Percentiles rank a stretch among this genome's conserved stretches.
Conservation (phyloP, 2,113 vertebrate genomes). For the Dicrurus megarhynchus region DNA sequence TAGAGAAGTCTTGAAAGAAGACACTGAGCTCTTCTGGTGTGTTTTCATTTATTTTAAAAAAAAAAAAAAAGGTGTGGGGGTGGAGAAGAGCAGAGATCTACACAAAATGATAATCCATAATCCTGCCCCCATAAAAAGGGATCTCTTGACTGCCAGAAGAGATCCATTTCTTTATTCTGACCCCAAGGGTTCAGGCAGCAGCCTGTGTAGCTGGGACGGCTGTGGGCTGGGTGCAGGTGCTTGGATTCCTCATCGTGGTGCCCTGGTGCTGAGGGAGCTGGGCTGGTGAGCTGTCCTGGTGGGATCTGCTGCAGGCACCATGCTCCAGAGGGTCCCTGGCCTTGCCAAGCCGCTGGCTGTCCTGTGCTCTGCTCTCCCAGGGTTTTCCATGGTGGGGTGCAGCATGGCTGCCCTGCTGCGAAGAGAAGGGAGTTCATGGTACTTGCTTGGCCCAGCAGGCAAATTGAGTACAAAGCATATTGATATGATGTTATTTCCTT, state of each 20-base stretch:
- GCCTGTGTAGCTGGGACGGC: not conserved
- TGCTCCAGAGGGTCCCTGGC: not conserved
- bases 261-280: not conserved
- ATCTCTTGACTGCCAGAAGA: not conserved
- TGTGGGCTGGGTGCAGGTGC: not conserved
- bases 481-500: not conserved
- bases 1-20: slow-evolving; percentile 7
- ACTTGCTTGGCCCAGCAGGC: not conserved
- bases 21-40: not conserved
- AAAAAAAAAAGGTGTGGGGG: not conserved
- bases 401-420: not conserved
- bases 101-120: not conserved
- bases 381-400: not conserved
- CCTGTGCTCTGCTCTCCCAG: not conserved
- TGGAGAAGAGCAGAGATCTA: not conserved
- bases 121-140: not conserved
- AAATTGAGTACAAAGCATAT: not conserved
- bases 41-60: not conserved
- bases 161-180: not conserved
- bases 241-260: not conserved
- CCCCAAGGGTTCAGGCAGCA: not conserved
- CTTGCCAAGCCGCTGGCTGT: rapidly evolving
- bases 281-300: not conserved
- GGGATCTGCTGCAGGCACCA: not conserved
- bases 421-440: not conserved